Evolutionary conservation across 2,113 vertebrate genomes (phyloP).

Genomic region (Odobenus rosmarus): DNA sequence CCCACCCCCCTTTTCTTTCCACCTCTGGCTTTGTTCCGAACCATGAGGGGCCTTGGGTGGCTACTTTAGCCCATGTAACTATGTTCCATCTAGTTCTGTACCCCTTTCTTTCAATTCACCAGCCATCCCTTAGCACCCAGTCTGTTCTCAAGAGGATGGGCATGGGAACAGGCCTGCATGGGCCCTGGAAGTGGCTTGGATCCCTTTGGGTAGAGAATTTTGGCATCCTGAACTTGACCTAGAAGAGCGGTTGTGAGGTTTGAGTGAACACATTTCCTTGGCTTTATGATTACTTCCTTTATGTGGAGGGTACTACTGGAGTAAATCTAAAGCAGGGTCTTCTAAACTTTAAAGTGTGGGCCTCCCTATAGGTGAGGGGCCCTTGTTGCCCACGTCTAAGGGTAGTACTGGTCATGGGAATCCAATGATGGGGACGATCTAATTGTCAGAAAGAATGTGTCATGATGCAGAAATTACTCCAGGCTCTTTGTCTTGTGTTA

Average conservation of each 20-base stretch:
- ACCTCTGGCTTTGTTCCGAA: background rate
- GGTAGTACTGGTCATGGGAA: background rate
- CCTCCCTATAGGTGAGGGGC: background rate
- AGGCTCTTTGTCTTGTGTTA: conserved; percentile 75
- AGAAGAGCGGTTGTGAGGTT: background rate
- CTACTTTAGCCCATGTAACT: background rate
- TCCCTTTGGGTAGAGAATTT: background rate
- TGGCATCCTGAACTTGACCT: background rate
- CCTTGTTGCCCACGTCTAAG: background rate
- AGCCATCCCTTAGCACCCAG: background rate
- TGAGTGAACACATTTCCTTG: background rate
- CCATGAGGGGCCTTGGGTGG: background rate
- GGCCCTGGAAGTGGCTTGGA: background rate
- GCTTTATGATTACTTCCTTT: background rate
- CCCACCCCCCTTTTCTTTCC: background rate
- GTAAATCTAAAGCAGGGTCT: background rate
- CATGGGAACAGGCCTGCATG: background rate
- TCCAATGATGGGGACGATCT: background rate
- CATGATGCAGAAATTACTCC: background rate
- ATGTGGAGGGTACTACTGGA: background rate
- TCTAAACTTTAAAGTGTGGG: background rate
- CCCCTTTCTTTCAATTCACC: too few species aligned
- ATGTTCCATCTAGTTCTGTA: background rate
- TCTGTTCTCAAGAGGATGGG: background rate
- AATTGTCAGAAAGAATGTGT: background rate